phyloP scores from a whole-genome alignment of 2,113 vertebrate genomes.

The Otus sunia region DNA sequence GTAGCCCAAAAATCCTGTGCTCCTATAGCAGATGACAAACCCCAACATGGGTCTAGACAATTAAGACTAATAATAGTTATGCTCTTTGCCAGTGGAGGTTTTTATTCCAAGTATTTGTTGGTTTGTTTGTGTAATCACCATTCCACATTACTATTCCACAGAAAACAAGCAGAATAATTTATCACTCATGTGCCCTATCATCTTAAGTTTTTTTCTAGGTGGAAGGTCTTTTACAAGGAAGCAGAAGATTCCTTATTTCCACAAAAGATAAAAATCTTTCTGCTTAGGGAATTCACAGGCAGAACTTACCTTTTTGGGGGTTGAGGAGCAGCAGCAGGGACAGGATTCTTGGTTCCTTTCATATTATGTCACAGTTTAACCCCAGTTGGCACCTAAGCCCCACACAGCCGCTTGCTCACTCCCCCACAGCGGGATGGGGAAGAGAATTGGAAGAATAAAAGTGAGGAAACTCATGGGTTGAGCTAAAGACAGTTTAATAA shows the following conservation, averaged over 20 bases:
- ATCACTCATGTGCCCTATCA: not conserved
- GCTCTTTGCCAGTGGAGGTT: fast-evolving
- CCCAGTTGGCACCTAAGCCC: too few relatives aligned
- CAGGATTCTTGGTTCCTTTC: not conserved
- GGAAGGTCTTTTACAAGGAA: not conserved
- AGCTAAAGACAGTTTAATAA: too few relatives aligned
- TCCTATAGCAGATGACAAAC: not conserved
- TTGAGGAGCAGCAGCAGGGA: not conserved
- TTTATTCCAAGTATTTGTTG: not conserved
- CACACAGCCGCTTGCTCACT: too few relatives aligned
- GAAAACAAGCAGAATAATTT: not conserved
- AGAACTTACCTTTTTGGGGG: not conserved
- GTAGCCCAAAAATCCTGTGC: not conserved
- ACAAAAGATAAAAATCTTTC: not conserved
- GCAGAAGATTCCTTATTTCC: not conserved
- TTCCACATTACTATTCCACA: not conserved
- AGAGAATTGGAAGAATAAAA: too few relatives aligned
- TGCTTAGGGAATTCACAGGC: not conserved
- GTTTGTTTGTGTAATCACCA: not conserved
- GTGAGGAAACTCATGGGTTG: too few relatives aligned
- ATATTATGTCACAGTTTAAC: too few relatives aligned
- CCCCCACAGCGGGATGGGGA: too few relatives aligned
- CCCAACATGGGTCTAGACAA: not conserved
- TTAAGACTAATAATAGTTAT: fast-evolving
- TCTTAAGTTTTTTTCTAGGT: not conserved